Evolutionary conservation across 2,797 vertebrate genomes (phyloP), one percentile per base, ranked within the genome.

Genomic region (Anniella stebbinsi): DNA sequence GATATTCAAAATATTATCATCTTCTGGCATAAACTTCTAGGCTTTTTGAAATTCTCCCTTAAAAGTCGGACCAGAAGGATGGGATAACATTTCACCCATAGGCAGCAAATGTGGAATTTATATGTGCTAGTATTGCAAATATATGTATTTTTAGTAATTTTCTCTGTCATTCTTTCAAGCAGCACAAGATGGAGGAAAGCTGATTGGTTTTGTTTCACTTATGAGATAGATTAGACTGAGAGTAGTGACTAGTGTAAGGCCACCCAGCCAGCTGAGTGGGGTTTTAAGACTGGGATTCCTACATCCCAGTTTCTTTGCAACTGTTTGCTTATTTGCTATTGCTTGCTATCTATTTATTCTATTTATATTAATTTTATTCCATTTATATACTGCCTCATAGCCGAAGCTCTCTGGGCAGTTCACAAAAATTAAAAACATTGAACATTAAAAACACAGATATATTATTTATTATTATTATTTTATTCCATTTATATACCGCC

Each of bases 121-220:
- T 30, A 73, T 57, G 86, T 93, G 54, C 70, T 15, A 51, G 17
- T 45, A 88, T 87, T 93, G 75, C 92, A 92, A 84, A 60, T 91
- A 89, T 92, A 93, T 94, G 89, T 84, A 48, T 90, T 51, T 77
- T 93, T 54, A 54, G 94, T 84, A 94, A 95, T 93, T 95, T 80
- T 94, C 91, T 85, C 91, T 86, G 7, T 87, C n/a, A 54, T 87
- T 67, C 4, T 28, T 78, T 17, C 33, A 28, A 45, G 51, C 5
- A 67, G 41, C 33, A 69, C 33, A 54, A 33, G 45, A 23, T 54
- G 36, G n/a, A 73, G 28, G 13, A 21, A n/a, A 57, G 54, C 25
- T 13, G 5, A 51, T 80, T 54, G 10, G n/a, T 60, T 48, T 1
- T 73, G 2, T 60, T 12, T 83, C 33, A 51, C 30, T 3, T 67